Percentiles rank a stretch among this genome's conserved stretches.
These are phyloP conservation scores for Burhinus bistriatus DNA, from an alignment of 2,113 vertebrate genomes.

Conservation along the genomic window DNA sequence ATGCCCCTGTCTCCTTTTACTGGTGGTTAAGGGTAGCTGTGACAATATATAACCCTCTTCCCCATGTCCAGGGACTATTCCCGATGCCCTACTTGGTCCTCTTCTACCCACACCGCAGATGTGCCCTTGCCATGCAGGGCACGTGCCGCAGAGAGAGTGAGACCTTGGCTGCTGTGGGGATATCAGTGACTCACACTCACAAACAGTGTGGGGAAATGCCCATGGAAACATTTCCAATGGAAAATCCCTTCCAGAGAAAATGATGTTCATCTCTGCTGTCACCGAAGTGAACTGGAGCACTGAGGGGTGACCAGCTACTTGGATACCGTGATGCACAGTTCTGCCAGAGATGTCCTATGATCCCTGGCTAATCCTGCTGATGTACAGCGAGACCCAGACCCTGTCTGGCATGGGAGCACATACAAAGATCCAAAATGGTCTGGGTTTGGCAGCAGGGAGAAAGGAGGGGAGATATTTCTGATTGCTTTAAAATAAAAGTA, in stretches of 20 bases:
- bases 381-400: accelerated
- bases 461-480: neutral
- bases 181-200: neutral
- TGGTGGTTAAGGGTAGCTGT: neutral
- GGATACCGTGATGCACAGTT: neutral
- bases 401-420: neutral
- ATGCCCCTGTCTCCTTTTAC: neutral
- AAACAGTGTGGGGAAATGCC: neutral
- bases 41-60: neutral
- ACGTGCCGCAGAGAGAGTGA: neutral
- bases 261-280: neutral
- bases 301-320: neutral
- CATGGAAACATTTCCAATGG: neutral
- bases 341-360: neutral
- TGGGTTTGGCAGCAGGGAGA: neutral
- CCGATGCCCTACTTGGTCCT: accelerated
- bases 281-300: neutral
- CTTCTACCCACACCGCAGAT: neutral
- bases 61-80: neutral
- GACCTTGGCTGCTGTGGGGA: neutral
- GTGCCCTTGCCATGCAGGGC: neutral
- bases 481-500: neutral
- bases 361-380: neutral
- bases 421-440: neutral
- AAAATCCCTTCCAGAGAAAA: neutral